Evolutionary conservation across 2,888 invertebrate species (phyloP).

Genomic region (Hydriomena furcata): DNA sequence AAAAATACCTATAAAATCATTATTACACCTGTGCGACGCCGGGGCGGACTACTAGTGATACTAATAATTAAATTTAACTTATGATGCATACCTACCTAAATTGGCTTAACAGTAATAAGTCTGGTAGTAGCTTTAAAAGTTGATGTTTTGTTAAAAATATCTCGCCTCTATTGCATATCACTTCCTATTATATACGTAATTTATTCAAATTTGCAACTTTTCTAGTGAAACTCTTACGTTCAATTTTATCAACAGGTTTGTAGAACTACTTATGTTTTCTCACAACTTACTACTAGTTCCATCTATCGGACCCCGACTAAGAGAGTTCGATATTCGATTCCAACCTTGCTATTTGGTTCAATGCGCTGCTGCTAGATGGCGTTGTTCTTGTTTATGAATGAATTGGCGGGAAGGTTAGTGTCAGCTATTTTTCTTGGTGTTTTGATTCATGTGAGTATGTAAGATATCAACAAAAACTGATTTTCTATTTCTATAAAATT

Average conservation of each 20-base stretch:
- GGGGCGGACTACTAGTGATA: too few species aligned
- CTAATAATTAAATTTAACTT: too few species aligned
- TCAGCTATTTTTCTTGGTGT: too few species aligned
- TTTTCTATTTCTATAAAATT: too few species aligned
- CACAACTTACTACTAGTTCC: constrained; percentile 21
- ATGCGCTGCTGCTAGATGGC: constrained; percentile 26
- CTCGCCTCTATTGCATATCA: background rate
- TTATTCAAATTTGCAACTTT: constrained; percentile 6
- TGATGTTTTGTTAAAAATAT: background rate
- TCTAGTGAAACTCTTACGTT: constrained; percentile 26
- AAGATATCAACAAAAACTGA: too few species aligned
- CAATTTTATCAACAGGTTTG: background rate
- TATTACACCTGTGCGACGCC: too few species aligned
- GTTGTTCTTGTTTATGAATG: background rate
- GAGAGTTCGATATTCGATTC: background rate
- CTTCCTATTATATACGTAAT: constrained; percentile 5
- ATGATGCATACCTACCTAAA: too few species aligned
- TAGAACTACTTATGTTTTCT: background rate
- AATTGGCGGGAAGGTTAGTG: background rate
- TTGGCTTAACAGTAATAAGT: too few species aligned
- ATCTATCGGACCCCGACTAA: constrained; percentile 22
- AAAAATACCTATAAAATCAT: too few species aligned
- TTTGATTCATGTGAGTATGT: too few species aligned
- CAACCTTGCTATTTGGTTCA: constrained; percentile 17
- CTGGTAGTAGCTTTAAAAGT: too few species aligned